Evolutionary conservation across 1,140 invertebrate species (phyloP).

Genomic region (Drosophila takahashii): DNA sequence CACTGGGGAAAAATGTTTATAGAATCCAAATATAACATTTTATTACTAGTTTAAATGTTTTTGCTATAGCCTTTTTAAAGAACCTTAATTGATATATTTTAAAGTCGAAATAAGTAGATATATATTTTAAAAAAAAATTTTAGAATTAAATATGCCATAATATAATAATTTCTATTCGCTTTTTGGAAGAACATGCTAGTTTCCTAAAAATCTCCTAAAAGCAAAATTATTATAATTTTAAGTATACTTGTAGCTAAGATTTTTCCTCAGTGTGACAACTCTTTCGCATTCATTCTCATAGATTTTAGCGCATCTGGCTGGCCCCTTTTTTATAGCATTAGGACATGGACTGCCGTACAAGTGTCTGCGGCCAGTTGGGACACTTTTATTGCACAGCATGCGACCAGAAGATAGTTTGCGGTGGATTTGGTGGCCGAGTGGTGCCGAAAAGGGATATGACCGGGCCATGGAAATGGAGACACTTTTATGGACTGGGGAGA

Average conservation of each 20-base stretch:
- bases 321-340: slow-evolving; percentile 70
- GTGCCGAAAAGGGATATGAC: slow-evolving; percentile 28
- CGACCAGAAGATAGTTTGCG: slow-evolving; percentile 77
- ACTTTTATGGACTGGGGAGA: slow-evolving; percentile 51
- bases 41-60: no score
- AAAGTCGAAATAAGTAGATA: no score
- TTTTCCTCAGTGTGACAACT: slow-evolving; percentile 4
- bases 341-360: slow-evolving; percentile 67
- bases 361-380: slow-evolving; percentile 69
- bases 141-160: no score
- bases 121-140: no score
- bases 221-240: no score
- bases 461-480: slow-evolving; percentile 33
- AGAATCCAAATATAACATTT: no score
- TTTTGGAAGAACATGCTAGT: no score
- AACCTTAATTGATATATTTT: no score
- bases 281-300: slow-evolving; percentile 15
- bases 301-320: slow-evolving; percentile 67
- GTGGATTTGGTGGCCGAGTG: slow-evolving; percentile 76
- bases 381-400: slow-evolving; percentile 79
- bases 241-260: no score
- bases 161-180: no score
- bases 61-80: no score
- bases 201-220: no score
- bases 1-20: not conserved